Percentiles rank a stretch among this genome's conserved stretches.
These are phyloP conservation scores for Catostylus mosaicus DNA, from an alignment of 30 jellyfish, hydroid and myxozoan genomes.

Conservation along the genomic window DNA sequence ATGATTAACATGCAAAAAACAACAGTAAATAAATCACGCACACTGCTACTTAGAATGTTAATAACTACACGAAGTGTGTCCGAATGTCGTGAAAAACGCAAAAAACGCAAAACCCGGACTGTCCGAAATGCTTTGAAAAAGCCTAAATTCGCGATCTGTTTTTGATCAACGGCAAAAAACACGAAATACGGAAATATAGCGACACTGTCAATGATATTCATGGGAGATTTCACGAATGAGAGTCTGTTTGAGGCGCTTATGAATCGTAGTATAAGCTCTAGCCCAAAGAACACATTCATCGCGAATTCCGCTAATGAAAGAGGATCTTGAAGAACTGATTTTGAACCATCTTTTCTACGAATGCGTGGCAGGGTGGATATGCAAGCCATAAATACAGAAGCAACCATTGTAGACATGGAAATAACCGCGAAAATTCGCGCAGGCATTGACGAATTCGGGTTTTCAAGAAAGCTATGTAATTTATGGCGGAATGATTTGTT, in stretches of 20 bases:
- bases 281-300: conserved; percentile 55
- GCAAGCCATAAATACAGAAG: conserved; percentile 80
- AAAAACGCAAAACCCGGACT: conserved; percentile 68
- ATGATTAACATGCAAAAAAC: conserved; percentile 65
- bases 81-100: conserved; percentile 78
- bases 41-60: conserved; percentile 63
- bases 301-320: conserved; percentile 49
- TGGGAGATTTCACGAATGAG: conserved; percentile 43
- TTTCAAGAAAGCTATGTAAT: conserved; percentile 59
- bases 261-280: conserved; percentile 47
- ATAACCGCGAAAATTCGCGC: conserved; percentile 75
- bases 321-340: conserved; percentile 17
- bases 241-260: conserved; percentile 48
- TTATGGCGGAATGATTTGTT: conserved; percentile 7
- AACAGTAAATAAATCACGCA: conserved; percentile 65
- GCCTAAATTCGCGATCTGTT: conserved; percentile 58
- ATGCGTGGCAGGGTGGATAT: conserved; percentile 73
- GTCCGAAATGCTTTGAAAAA: conserved; percentile 73
- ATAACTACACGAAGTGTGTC: conserved; percentile 64
- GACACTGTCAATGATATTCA: conserved; percentile 53
- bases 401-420: conserved; percentile 62
- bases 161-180: conserved; percentile 46
- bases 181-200: conserved; percentile 78
- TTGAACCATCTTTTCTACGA: conserved; percentile 7
- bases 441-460: conserved; percentile 77